Conservation (phyloP, 2,797 vertebrate genomes). For the Xiphorhynchus erythropygius region DNA sequence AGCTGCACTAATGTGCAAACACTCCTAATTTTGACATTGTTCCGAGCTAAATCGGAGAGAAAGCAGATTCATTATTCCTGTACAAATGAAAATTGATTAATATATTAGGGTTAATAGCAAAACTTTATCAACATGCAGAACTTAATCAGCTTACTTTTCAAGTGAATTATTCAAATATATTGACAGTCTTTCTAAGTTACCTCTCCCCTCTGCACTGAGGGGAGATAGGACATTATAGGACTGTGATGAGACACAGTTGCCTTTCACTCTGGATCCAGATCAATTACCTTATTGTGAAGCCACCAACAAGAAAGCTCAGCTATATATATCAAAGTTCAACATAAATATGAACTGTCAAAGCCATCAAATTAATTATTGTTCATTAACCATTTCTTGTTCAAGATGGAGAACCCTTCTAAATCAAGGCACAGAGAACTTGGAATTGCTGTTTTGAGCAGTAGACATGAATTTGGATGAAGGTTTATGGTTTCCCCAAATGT, state of each 20-base stretch:
- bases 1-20: neutral
- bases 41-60: neutral
- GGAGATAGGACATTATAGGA: neutral
- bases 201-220: neutral
- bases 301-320: neutral
- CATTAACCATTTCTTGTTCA: neutral
- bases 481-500: neutral
- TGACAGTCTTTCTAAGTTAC: neutral
- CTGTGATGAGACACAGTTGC: neutral
- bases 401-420: neutral
- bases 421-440: neutral
- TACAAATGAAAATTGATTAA: neutral
- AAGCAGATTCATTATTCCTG: neutral
- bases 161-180: neutral
- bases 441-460: neutral
- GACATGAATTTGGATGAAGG: neutral
- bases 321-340: neutral
- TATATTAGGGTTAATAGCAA: neutral
- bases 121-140: neutral
- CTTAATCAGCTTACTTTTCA: neutral
- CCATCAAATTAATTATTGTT: neutral
- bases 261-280: neutral
- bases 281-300: neutral
- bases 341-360: neutral
- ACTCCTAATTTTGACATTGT: neutral